Conservation (phyloP, 92 coral and sea anemone genomes). For the Umimayanthus chanpuru region DNA sequence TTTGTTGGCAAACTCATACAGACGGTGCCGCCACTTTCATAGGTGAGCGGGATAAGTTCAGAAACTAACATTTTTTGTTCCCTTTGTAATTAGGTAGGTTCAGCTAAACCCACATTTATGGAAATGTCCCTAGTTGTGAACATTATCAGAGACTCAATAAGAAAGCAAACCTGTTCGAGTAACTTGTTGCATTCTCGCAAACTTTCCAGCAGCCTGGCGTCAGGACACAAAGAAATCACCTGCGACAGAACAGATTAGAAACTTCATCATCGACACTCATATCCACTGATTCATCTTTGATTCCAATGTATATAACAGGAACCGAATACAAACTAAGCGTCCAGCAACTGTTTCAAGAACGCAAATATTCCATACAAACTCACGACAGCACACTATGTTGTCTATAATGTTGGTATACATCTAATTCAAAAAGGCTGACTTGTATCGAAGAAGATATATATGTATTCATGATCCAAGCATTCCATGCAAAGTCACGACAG, state of each 20-base stretch:
- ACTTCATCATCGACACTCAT: neutral
- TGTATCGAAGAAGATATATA: too few species aligned
- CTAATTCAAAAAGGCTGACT: neutral
- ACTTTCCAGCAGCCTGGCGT: constrained; percentile 90
- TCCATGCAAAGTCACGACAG: too few species aligned
- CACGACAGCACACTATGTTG: neutral
- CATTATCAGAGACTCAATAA: neutral
- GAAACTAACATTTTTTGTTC: too few species aligned
- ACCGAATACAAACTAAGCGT: neutral
- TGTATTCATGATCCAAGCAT: too few species aligned
- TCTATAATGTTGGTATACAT: too few species aligned
- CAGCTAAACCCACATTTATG: neutral
- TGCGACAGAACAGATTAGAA: constrained; percentile 8
- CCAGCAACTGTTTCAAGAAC: neutral
- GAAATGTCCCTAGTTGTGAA: neutral
- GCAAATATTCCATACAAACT: neutral
- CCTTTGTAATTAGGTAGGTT: too few species aligned
- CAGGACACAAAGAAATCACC: constrained; percentile 98
- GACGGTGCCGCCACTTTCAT: too few species aligned
- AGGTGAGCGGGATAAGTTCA: too few species aligned
- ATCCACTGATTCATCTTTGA: neutral
- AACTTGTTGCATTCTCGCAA: constrained; percentile 96
- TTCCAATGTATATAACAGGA: neutral
- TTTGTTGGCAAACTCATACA: too few species aligned
- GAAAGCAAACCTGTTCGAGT: constrained; percentile 82